Base-by-base conservation (phyloP, 2,113 vertebrate genomes). In the Calonectris borealis region DNA sequence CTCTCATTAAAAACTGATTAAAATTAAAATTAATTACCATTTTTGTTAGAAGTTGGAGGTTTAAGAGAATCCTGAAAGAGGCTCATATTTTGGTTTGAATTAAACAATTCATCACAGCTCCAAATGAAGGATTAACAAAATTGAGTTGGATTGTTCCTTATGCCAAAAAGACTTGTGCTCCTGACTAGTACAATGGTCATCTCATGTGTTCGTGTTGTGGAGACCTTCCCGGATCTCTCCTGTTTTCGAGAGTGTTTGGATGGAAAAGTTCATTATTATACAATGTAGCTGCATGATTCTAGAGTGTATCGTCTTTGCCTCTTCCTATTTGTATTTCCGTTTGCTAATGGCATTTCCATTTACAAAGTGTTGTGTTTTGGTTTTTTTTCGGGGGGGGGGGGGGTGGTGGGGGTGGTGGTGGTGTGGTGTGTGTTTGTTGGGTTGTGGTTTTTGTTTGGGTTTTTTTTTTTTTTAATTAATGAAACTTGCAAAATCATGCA, bases 1-100 rank as follows among this genome's bases (percentile, higher is more conserved):
- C 25, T 66, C 86, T 95, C 93, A 96, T 95, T 95, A 72, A 83
- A 96, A 96, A 32, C 40, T 87, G 85, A 96, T 97, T 95, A 95
- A 94, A 96, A 96, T 92, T 84, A 84, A 93, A 95, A 95, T 95
- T 85, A 90, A 96, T 96, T 94, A 91, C n/a, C 62, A 95, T 87
- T 96, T 96, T 88, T 96, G 86, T 95, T 94, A 91, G 84, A 97
- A 95, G 79, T 93, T 86, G 58, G 21, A 94, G 57, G 87, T 71
- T 94, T 92, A 83, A 79, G n/a, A 88, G 71, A 95, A 87, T 84
- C 65, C 26, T 83, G 61, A 72, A 91, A 79, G 83, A 73, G 19
- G 49, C 22, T 91, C 78, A 25, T 51, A 86, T 83, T 83, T 91
- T 68, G 94, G 72, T 76, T 54, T 65, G 79, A 87, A 92, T 92